A percentile compares a stretch with the other conserved stretches of the same genome.
Evolutionary conservation across 2,888 invertebrate species (phyloP).

Genomic region (Drosophila buzzatii): DNA sequence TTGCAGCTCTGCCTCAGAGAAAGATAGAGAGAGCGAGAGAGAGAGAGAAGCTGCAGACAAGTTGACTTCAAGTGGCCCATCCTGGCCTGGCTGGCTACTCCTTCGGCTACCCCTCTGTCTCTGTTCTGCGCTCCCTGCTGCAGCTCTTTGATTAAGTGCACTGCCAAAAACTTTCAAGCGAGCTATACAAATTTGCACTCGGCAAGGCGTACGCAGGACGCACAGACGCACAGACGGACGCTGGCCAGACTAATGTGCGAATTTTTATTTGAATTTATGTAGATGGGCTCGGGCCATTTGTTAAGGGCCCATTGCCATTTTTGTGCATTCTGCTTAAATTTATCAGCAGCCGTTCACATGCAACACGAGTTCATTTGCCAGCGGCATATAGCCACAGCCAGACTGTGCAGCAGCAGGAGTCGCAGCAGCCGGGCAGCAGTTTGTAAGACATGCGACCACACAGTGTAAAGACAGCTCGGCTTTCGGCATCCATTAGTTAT

Average conservation of each 20-base stretch:
- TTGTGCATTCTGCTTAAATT: constrained; percentile 36
- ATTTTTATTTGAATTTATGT: constrained; percentile 72
- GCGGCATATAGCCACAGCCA: background rate
- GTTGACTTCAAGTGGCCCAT: constrained; percentile 59
- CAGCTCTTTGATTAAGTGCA: constrained; percentile 66
- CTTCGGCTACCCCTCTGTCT: background rate
- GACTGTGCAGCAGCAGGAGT: background rate
- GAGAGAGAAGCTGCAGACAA: constrained; percentile 52
- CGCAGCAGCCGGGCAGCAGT: background rate
- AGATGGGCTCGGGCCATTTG: constrained; percentile 36
- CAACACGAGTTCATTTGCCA: constrained; percentile 35
- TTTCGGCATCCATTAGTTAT: constrained; percentile 61
- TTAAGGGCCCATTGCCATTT: constrained; percentile 32
- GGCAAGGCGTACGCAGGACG: constrained; percentile 12
- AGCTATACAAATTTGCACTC: constrained; percentile 68
- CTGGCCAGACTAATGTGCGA: constrained; percentile 61
- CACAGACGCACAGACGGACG: constrained; percentile 1
- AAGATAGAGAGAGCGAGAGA: too few relatives aligned
- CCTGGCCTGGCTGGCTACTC: constrained; percentile 31
- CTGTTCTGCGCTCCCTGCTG: background rate
- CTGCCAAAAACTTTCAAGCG: constrained; percentile 62
- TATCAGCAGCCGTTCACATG: constrained; percentile 43
- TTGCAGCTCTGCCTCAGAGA: constrained; percentile 35
- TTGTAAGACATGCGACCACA: constrained; percentile 20
- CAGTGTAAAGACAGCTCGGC: constrained; percentile 34